These are phyloP conservation scores for Phrynocephalus guinanensis DNA, from an alignment of 2,797 vertebrate species.

Conservation along the genomic window DNA sequence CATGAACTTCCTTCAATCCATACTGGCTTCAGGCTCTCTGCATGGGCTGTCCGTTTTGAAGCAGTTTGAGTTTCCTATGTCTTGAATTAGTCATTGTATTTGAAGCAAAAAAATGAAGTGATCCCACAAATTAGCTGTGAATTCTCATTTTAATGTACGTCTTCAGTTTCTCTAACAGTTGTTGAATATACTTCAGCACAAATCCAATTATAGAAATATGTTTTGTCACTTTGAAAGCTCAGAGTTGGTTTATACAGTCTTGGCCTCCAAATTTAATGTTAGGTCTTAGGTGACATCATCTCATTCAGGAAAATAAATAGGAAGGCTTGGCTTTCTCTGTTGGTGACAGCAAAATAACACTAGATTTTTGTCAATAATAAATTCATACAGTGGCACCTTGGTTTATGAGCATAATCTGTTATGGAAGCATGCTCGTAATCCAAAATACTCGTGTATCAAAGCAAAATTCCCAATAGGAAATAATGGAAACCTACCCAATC, in stretches of 20 bases:
- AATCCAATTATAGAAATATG: neutral
- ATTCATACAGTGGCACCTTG: neutral
- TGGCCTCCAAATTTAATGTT: neutral
- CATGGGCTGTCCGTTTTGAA: neutral
- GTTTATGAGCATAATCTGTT: no score
- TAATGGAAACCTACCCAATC: no score
- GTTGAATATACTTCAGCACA: neutral
- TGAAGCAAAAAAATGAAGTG: neutral
- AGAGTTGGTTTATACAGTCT: neutral
- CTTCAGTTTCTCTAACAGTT: neutral
- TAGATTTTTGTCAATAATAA: neutral
- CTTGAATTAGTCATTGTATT: neutral
- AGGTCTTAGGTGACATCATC: neutral
- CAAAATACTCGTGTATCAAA: no score
- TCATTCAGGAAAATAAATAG: neutral
- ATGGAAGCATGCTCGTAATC: no score
- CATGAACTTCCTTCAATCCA: no score
- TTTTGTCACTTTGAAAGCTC: neutral
- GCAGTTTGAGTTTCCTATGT: neutral
- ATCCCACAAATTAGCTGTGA: neutral
- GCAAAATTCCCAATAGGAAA: no score
- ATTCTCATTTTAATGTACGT: neutral
- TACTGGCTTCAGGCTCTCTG: neutral
- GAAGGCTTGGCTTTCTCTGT: neutral
- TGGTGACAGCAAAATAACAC: neutral